Conservation (phyloP, 2,888 invertebrate species). For the Hirtodrosophila histrioides region DNA sequence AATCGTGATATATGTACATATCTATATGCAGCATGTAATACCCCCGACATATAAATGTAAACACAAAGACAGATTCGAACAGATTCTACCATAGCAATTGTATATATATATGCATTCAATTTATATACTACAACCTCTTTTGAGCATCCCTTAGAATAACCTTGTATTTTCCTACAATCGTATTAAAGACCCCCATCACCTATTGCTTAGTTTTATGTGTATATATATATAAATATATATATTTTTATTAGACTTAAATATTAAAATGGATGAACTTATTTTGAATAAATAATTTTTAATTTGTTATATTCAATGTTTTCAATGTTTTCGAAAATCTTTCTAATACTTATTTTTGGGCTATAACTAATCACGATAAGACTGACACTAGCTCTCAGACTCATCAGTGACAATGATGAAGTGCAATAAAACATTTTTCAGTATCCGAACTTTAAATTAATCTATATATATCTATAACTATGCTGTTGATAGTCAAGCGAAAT, state of each 20-base stretch:
- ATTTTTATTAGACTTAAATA: constrained; percentile 33
- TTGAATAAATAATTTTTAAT: constrained; percentile 35
- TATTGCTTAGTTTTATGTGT: constrained; percentile 64
- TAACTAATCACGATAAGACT: constrained; percentile 3
- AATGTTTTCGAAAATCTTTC: background rate
- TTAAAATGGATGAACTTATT: constrained; percentile 25
- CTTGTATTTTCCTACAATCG: constrained; percentile 59
- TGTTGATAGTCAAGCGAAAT: no score
- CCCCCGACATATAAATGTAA: background rate
- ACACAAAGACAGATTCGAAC: constrained; percentile 14
- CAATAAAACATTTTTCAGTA: no score
- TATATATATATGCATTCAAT: constrained; percentile 7
- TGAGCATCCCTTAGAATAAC: constrained; percentile 31
- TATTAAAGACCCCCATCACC: constrained; percentile 58
- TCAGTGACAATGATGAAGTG: background rate
- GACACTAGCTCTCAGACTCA: background rate
- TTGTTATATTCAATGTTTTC: constrained; percentile 27
- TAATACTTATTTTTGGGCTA: no score
- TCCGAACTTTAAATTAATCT: no score
- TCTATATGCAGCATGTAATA: constrained; percentile 19
- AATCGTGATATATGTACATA: constrained; percentile 72
- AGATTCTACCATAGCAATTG: constrained; percentile 10
- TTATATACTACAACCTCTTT: constrained; percentile 14
- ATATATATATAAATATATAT: constrained; percentile 48
- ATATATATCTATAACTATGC: no score